phyloP scores from a whole-genome alignment of 2,113 vertebrate species.

The Pelodiscus sinensis region DNA sequence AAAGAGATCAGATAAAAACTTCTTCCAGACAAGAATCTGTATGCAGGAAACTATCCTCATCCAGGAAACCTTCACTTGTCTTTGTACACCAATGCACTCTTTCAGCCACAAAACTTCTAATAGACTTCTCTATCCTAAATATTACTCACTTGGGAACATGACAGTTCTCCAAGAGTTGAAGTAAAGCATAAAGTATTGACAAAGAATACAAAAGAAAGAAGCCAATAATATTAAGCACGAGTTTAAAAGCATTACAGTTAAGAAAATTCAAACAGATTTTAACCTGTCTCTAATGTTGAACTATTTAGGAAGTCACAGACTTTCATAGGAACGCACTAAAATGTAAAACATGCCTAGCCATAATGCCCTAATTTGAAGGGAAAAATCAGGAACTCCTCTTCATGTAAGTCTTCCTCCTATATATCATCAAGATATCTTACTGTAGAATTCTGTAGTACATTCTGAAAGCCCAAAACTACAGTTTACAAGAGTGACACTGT shows the following conservation, averaged over 20 bases:
- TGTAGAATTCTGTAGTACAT: background rate
- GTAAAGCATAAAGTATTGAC: background rate
- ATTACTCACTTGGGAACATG: background rate
- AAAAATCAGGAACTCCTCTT: background rate
- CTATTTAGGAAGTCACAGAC: background rate
- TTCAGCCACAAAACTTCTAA: background rate
- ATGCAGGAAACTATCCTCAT: background rate
- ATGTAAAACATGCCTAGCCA: background rate
- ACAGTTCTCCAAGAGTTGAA: background rate
- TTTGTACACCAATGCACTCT: background rate
- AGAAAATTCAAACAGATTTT: background rate
- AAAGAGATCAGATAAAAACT: background rate
- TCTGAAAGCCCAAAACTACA: background rate
- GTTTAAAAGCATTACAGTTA: background rate
- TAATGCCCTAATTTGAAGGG: background rate
- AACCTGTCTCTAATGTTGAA: background rate
- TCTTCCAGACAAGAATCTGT: rapidly evolving
- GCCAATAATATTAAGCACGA: background rate
- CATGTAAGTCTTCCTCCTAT: background rate
- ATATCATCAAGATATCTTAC: background rate
- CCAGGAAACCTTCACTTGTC: background rate
- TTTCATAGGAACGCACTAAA: background rate
- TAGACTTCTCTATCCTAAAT: background rate
- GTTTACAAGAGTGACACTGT: background rate
- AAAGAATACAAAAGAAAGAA: background rate